Base-by-base conservation (phyloP, 1,140 invertebrate species). In the Bombus confusus region DNA sequence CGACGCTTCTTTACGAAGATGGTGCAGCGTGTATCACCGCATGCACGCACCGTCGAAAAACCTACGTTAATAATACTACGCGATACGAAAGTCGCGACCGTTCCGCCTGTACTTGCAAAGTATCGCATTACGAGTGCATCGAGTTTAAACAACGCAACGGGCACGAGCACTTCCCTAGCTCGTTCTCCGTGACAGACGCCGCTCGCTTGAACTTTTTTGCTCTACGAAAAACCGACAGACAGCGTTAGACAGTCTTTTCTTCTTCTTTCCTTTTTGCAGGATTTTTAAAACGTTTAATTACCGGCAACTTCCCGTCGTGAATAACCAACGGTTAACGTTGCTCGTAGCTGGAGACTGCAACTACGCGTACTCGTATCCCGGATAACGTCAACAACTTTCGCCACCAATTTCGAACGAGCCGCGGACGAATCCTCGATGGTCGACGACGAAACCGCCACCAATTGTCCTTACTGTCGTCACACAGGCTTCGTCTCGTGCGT, bases 321-420 rank as follows among this genome's bases (percentile, higher is more conserved):
- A 90, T 85, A 87, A 89, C 76, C 39, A 85, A 89, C 81, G 71
- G 47, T 6, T 1, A 78, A 74, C 81, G 76, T 57, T 39, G 25
- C 59, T 22, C 28, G 22, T 8, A 57, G 57, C 13, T 41, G 34
- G n/a, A 69, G 28, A 69, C 31, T 31, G 31, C 78, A 85, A 74
- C n/a, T 66, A n/a, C 47, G 18, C 77, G 34, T 28, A 43, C 43
- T 41, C 59, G 43, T 39, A 47, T 25, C 37, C 66, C 25, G 62
- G 5, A 66, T 71, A 87, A 85, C 86, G 84, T 90, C 83, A 81
- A 90, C 77, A 90, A 88, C 89, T 86, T 88, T 90, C 89, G 80
- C 89, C 77, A 87, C 39, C 86, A 83, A 87, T 87, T 87, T 90
- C 64, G 69, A 80, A 25, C 43, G 28, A 34, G 18, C 59, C 22